Conservation (phyloP, 1,140 invertebrate genomes). For the Lamellibrachia luymesi region DNA sequence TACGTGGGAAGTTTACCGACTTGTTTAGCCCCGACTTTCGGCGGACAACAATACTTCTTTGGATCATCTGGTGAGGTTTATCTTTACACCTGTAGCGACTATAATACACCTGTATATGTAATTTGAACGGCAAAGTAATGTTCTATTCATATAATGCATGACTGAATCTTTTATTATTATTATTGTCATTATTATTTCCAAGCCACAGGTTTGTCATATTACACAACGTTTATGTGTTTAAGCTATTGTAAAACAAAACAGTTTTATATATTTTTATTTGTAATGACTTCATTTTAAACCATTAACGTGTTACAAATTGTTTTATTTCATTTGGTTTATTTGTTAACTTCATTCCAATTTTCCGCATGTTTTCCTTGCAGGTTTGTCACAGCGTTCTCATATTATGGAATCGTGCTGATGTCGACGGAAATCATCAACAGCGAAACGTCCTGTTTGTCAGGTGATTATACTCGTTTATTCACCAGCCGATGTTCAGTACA, state of each 20-base stretch:
- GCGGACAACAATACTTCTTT: constrained; percentile 15
- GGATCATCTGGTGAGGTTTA: constrained; percentile 15
- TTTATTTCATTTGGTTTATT: background rate
- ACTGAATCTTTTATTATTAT: background rate
- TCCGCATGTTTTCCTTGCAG: background rate
- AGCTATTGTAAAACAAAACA: background rate
- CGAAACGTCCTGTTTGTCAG: background rate
- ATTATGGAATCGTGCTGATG: constrained; percentile 19
- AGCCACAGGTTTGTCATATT: background rate
- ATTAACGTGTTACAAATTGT: background rate
- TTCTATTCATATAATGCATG: no score
- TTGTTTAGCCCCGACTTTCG: background rate
- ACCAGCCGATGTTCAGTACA: background rate
- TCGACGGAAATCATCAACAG: constrained; percentile 12
- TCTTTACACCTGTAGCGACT: background rate
- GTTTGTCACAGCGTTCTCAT: constrained; percentile 14
- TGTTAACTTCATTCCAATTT: background rate
- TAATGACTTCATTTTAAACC: background rate
- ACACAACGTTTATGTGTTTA: background rate
- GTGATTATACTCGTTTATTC: background rate
- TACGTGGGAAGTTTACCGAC: constrained; percentile 7
- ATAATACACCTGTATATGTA: no score
- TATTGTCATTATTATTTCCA: background rate
- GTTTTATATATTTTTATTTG: no score
- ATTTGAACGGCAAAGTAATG: no score